These are phyloP conservation scores for Anhinga anhinga DNA, from an alignment of 2,113 vertebrate genomes.

Conservation along the genomic window DNA sequence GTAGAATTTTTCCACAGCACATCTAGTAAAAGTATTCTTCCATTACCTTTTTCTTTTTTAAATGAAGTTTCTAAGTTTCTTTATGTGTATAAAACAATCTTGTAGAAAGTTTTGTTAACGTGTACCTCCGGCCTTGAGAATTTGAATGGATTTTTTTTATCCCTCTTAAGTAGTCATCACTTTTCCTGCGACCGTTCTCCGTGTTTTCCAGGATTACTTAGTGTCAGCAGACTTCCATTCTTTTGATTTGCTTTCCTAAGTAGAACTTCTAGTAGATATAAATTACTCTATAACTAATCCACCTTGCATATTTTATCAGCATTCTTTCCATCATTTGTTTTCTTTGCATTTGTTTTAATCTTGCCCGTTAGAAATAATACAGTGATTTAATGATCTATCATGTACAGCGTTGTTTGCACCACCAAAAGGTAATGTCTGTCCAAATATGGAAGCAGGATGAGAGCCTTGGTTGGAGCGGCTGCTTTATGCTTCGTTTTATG, in stretches of 20 bases:
- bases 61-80: neutral
- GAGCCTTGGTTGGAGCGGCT: neutral
- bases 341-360: slow-evolving; percentile 54
- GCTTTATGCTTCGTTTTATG: neutral
- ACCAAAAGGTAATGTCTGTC: neutral
- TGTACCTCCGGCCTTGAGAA: slow-evolving; percentile 33
- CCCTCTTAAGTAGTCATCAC: slow-evolving; percentile 55
- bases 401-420: neutral
- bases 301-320: slow-evolving; percentile 63
- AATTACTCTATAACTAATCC: slow-evolving; percentile 67
- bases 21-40: neutral
- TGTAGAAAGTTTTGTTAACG: neutral
- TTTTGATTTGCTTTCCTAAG: slow-evolving; percentile 69
- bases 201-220: slow-evolving; percentile 61
- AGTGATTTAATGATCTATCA: neutral
- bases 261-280: slow-evolving; percentile 62
- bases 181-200: slow-evolving; percentile 52
- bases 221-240: slow-evolving; percentile 59
- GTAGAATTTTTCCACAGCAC: neutral
- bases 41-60: too few relatives aligned
- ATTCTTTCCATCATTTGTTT: slow-evolving; percentile 43
- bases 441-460: neutral
- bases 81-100: neutral
- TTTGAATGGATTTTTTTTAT: slow-evolving; percentile 57
- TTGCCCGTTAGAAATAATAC: slow-evolving; percentile 15